Percentiles rank a stretch among this genome's conserved stretches.
Evolutionary conservation across 2,888 invertebrate genomes (phyloP).

Genomic region (Lochmaea capreae): DNA sequence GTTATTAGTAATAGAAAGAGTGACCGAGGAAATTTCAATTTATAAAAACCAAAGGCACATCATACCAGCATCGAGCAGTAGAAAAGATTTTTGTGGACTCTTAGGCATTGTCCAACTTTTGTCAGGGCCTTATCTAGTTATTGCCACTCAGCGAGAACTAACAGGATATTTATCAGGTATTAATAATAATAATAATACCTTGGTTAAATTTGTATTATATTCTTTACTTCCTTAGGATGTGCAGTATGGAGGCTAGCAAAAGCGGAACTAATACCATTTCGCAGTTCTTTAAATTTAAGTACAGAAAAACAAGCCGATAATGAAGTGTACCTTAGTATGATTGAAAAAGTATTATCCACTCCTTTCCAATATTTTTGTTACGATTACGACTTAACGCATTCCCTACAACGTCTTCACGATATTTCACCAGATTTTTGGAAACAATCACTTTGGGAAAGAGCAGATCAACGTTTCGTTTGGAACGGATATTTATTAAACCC

Average conservation of each 20-base stretch:
- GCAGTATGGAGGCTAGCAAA: slow-evolving; percentile 83
- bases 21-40: slow-evolving; percentile 62
- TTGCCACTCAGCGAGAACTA: slow-evolving; percentile 85
- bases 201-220: background rate
- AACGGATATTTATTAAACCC: slow-evolving; percentile 85
- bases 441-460: slow-evolving; percentile 81
- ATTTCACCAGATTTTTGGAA: slow-evolving; percentile 86
- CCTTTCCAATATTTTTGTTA: slow-evolving; percentile 95
- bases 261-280: slow-evolving; percentile 87
- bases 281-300: slow-evolving; percentile 86
- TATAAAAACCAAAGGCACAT: slow-evolving; percentile 65
- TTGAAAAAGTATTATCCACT: slow-evolving; percentile 83
- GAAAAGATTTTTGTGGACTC: slow-evolving; percentile 85
- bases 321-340: slow-evolving; percentile 84
- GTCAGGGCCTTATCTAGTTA: slow-evolving; percentile 88
- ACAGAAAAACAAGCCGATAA: slow-evolving; percentile 87
- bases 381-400: slow-evolving; percentile 92
- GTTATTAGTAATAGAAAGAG: slow-evolving; percentile 86
- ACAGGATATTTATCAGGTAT: slow-evolving; percentile 86
- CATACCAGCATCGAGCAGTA: slow-evolving; percentile 71
- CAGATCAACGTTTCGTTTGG: slow-evolving; percentile 94
- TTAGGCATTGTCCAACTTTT: slow-evolving; percentile 87
- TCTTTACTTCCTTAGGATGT: slow-evolving; percentile 67
- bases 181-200: background rate
- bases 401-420: slow-evolving; percentile 87